These are phyloP conservation scores for Premnoplex brunnescens DNA, from an alignment of 2,797 vertebrate species.

Conservation along the genomic window DNA sequence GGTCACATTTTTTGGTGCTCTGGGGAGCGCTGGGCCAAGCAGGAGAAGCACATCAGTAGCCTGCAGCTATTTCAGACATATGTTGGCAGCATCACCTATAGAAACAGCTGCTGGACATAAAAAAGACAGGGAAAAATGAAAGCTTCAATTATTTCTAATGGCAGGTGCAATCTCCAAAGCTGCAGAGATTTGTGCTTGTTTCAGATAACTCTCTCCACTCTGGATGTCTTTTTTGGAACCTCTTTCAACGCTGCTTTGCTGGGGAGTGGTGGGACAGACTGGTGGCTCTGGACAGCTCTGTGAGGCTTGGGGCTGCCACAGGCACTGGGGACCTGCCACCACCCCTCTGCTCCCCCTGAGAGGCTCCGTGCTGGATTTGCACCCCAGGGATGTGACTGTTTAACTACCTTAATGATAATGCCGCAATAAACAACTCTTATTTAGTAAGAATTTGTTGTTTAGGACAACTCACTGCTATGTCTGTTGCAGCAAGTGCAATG, in stretches of 20 bases:
- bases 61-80: neutral
- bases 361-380: fast-evolving
- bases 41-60: neutral
- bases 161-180: conserved; percentile 40
- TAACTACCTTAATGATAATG: neutral
- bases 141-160: conserved; percentile 6
- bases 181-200: conserved; percentile 16
- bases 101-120: neutral
- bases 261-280: fast-evolving
- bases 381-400: neutral
- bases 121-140: neutral
- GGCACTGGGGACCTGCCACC: neutral
- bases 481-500: neutral
- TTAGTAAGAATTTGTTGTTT: neutral
- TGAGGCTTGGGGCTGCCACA: fast-evolving
- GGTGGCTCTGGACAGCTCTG: neutral
- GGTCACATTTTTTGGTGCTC: neutral
- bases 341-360: neutral
- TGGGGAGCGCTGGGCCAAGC: neutral
- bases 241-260: fast-evolving
- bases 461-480: neutral
- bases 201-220: neutral
- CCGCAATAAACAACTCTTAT: neutral
- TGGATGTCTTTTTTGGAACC: neutral
- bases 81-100: neutral